phyloP scores from a whole-genome alignment of 2,888 invertebrate genomes.

The Mimas tiliae region DNA sequence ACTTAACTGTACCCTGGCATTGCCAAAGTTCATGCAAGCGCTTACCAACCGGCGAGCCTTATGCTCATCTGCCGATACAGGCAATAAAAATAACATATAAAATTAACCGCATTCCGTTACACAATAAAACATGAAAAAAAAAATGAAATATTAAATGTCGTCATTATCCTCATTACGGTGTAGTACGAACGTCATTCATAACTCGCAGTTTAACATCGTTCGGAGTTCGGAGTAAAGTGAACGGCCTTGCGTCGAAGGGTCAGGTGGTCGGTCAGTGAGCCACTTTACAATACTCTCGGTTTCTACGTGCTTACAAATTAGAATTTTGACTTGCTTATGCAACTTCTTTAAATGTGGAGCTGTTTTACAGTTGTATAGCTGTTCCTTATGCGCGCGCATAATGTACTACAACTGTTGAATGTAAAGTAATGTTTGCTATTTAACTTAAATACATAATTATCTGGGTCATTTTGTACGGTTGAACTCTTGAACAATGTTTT shows the following conservation, averaged over 20 bases:
- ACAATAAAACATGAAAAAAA: too few species aligned
- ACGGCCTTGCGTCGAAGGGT: slow-evolving; percentile 71
- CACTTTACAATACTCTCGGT: slow-evolving; percentile 65
- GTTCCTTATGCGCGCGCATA: slow-evolving; percentile 18
- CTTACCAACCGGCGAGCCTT: too few species aligned
- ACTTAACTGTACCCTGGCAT: too few species aligned
- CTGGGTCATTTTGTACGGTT: slow-evolving; percentile 1
- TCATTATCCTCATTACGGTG: slow-evolving; percentile 22
- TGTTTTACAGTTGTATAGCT: slow-evolving; percentile 23
- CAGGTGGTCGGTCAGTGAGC: slow-evolving; percentile 71
- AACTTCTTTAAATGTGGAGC: slow-evolving; percentile 26
- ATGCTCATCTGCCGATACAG: too few species aligned
- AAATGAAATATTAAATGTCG: not conserved
- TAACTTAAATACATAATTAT: slow-evolving; percentile 3
- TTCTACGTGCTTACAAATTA: slow-evolving; percentile 49
- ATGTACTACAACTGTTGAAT: slow-evolving; percentile 12
- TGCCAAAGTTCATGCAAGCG: too few species aligned
- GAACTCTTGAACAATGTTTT: not conserved
- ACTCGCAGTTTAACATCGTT: slow-evolving; percentile 12
- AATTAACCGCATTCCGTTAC: not conserved
- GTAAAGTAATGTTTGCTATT: not conserved
- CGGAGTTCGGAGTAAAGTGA: slow-evolving; percentile 44
- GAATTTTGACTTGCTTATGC: slow-evolving; percentile 28
- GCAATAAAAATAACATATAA: not conserved
- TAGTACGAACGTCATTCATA: slow-evolving; percentile 16